phyloP scores from a whole-genome alignment of 2,888 invertebrate species.

The Periphyllus acericola region DNA sequence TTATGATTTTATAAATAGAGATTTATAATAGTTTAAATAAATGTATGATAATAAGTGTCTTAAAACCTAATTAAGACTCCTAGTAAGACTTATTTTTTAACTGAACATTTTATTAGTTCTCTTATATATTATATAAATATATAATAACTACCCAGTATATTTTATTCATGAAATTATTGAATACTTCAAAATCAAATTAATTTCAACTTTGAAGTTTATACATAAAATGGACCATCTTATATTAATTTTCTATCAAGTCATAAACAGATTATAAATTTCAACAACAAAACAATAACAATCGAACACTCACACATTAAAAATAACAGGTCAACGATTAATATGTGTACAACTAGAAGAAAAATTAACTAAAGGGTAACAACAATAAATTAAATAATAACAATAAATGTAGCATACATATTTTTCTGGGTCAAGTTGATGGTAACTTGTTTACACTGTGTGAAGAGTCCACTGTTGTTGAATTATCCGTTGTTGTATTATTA shows the following conservation, averaged over 20 bases:
- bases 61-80: slow-evolving; percentile 1
- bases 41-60: slow-evolving; percentile 6
- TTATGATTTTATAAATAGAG: not conserved
- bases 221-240: slow-evolving; percentile 27
- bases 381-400: slow-evolving; percentile 61
- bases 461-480: slow-evolving; percentile 55
- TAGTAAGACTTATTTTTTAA: not conserved
- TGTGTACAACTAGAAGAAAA: slow-evolving; percentile 53
- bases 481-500: slow-evolving; percentile 51
- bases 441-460: slow-evolving; percentile 51
- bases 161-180: not conserved
- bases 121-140: not conserved
- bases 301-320: slow-evolving; percentile 51
- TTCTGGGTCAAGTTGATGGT: slow-evolving; percentile 58
- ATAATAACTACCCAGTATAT: not conserved
- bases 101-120: not conserved
- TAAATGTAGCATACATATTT: slow-evolving; percentile 50
- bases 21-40: slow-evolving; percentile 41
- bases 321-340: slow-evolving; percentile 56
- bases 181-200: slow-evolving; percentile 15
- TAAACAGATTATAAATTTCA: slow-evolving; percentile 51
- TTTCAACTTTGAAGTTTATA: not conserved
- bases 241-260: slow-evolving; percentile 28
- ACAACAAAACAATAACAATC: slow-evolving; percentile 59
- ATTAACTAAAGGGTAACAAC: slow-evolving; percentile 61